Percentiles rank a stretch among this genome's conserved stretches.
Conservation (phyloP, 2,888 invertebrate genomes). For the Pyrgus malvae region DNA sequence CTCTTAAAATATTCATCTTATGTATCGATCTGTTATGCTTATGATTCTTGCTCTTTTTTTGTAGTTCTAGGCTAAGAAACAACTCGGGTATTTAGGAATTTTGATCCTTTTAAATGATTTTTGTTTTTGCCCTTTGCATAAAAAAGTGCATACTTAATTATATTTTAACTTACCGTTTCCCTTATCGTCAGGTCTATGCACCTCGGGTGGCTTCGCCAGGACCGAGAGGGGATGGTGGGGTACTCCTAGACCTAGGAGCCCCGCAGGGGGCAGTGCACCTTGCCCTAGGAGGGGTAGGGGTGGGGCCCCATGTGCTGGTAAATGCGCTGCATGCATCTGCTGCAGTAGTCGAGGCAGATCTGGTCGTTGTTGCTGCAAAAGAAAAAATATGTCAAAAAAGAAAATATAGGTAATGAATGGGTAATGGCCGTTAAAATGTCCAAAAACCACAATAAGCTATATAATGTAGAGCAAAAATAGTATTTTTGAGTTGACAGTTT, state of each 20-base stretch:
- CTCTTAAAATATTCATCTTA: slow-evolving; percentile 71
- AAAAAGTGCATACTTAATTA: background rate
- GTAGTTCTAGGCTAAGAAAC: background rate
- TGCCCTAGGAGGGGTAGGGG: slow-evolving; percentile 83
- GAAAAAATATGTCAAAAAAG: background rate
- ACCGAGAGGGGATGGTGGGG: slow-evolving; percentile 89
- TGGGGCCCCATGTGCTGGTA: slow-evolving; percentile 87
- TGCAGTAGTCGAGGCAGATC: slow-evolving; percentile 92
- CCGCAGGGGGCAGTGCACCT: slow-evolving; percentile 79
- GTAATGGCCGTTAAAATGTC: too few species aligned
- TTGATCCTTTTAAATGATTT: too few species aligned
- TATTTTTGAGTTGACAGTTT: too few species aligned
- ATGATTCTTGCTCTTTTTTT: slow-evolving; percentile 25
- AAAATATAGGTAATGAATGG: background rate
- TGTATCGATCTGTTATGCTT: slow-evolving; percentile 50
- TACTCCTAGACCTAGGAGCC: slow-evolving; percentile 85
- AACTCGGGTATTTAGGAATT: background rate
- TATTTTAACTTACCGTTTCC: slow-evolving; percentile 85
- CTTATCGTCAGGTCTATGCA: slow-evolving; percentile 89
- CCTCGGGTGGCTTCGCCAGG: slow-evolving; percentile 89
- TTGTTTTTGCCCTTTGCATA: background rate
- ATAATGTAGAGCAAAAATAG: background rate
- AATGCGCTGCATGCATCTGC: slow-evolving; percentile 96
- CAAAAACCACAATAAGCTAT: too few species aligned
- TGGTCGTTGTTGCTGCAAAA: slow-evolving; percentile 90